Percentiles rank a stretch among this genome's conserved stretches.
These are phyloP conservation scores for Bambusicola thoracicus DNA, from an alignment of 2,113 vertebrate species.

Conservation along the genomic window DNA sequence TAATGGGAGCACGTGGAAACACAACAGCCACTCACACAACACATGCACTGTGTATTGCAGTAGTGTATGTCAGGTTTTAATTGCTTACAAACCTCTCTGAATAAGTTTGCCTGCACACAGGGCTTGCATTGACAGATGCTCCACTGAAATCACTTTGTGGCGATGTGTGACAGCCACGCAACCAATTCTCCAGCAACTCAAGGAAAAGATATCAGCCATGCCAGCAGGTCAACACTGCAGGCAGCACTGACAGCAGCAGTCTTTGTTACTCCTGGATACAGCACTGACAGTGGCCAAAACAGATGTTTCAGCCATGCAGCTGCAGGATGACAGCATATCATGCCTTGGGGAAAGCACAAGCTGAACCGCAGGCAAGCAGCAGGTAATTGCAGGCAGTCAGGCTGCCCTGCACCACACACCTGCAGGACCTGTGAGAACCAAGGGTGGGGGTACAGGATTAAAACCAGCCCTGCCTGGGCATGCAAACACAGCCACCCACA, in stretches of 20 bases:
- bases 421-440: neutral
- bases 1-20: neutral
- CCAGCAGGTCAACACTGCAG: neutral
- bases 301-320: neutral
- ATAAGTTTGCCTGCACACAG: neutral
- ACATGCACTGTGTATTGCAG: neutral
- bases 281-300: neutral
- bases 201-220: neutral
- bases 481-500: neutral
- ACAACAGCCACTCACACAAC: neutral
- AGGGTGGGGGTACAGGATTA: neutral
- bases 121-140: neutral
- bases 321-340: neutral
- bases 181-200: neutral
- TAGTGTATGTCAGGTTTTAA: accelerated
- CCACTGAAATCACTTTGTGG: neutral
- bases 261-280: neutral
- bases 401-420: neutral
- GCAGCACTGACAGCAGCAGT: neutral
- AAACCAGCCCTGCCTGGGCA: neutral
- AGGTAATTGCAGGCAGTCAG: neutral
- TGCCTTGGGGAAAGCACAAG: neutral
- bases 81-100: neutral
- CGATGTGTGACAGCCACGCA: too few relatives aligned
- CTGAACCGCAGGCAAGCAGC: neutral